Conservation (phyloP, 2,888 invertebrate genomes). For the Cantharis flavilabris region DNA sequence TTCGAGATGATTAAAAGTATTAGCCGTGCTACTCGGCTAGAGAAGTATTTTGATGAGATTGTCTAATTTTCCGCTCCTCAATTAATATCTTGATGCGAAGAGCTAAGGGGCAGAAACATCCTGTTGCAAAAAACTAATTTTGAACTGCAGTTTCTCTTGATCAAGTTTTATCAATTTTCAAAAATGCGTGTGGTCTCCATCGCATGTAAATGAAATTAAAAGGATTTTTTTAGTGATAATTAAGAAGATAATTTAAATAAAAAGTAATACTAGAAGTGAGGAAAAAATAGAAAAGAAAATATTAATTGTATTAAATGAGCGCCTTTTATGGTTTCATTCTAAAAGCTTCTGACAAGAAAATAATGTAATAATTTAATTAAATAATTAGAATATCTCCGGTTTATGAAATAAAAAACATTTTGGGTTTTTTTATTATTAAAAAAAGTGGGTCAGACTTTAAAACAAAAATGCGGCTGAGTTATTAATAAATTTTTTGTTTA, state of each 20-base stretch:
- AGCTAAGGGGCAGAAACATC: neutral
- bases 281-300: neutral
- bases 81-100: conserved; percentile 3
- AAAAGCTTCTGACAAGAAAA: neutral
- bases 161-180: neutral
- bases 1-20: neutral
- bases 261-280: neutral
- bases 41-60: conserved; percentile 3
- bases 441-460: neutral
- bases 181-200: neutral
- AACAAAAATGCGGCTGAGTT: neutral
- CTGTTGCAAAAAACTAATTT: neutral
- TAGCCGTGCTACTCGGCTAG: conserved; percentile 3
- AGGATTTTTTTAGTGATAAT: neutral
- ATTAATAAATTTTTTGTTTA: neutral
- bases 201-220: neutral
- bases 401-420: neutral
- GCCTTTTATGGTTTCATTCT: neutral
- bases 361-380: neutral
- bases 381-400: neutral
- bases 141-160: neutral
- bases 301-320: neutral
- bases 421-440: neutral
- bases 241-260: neutral
- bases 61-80: conserved; percentile 2